phyloP scores from a whole-genome alignment of 37 sponge, comb jelly and placozoan species.

The Aplysina aerophoba region DNA sequence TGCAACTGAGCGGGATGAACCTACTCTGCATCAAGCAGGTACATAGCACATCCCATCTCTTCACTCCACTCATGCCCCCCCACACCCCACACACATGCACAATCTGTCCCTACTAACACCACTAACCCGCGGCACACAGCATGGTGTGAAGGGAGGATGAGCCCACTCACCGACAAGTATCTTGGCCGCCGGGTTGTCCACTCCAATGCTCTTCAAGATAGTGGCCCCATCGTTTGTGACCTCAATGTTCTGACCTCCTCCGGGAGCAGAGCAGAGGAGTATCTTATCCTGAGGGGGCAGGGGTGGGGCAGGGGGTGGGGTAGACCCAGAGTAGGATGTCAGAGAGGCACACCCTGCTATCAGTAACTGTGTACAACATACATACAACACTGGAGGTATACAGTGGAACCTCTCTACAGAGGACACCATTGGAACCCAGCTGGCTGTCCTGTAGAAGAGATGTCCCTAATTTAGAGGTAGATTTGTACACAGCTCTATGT shows the following conservation, averaged over 20 bases:
- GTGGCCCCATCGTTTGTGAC: slow-evolving; percentile 99
- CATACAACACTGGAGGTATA: no score
- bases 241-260: slow-evolving; percentile 54
- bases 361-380: no score
- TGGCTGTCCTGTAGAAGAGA: no score
- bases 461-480: no score
- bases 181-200: slow-evolving; percentile 98
- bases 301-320: not conserved
- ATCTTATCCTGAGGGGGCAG: slow-evolving; percentile 77
- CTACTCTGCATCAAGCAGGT: no score
- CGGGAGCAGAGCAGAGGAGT: slow-evolving; percentile 52
- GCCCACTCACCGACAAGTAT: slow-evolving; percentile 81
- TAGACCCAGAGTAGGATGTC: not conserved
- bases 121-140: not conserved
- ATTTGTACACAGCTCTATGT: no score
- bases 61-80: not conserved
- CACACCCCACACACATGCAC: not conserved
- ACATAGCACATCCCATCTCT: no score
- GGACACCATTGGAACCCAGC: no score
- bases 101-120: not conserved
- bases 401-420: no score
- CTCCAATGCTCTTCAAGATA: slow-evolving; percentile 93
- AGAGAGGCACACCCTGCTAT: not conserved
- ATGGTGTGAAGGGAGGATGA: no score
- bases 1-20: no score